These are phyloP conservation scores for Gymnocephalus cernua DNA, from an alignment of 2,113 vertebrate genomes.

Conservation along the genomic window DNA sequence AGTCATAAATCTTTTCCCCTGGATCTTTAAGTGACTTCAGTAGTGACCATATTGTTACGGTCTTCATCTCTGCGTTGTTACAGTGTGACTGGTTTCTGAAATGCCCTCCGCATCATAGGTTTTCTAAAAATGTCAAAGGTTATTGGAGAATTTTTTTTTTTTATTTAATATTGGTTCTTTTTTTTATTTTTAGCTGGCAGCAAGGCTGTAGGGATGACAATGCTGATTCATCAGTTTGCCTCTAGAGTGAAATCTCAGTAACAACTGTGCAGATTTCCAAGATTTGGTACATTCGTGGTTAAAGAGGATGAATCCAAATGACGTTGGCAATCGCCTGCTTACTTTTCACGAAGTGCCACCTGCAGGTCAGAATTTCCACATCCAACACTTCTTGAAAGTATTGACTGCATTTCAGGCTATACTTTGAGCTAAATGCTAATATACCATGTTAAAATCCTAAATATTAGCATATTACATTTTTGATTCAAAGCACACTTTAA, in stretches of 20 bases:
- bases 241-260: background rate
- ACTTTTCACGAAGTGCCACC: background rate
- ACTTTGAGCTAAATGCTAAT: too few relatives aligned
- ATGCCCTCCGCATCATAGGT: background rate
- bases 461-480: too few relatives aligned
- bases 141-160: background rate
- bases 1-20: slow-evolving; percentile 50
- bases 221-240: too few relatives aligned
- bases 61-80: slow-evolving; percentile 38
- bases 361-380: background rate
- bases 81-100: slow-evolving; percentile 34
- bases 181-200: too few relatives aligned
- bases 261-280: background rate
- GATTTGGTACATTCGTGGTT: background rate
- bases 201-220: too few relatives aligned
- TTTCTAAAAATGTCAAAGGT: background rate
- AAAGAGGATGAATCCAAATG: background rate
- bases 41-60: slow-evolving; percentile 40
- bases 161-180: background rate
- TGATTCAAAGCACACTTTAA: too few relatives aligned
- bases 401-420: background rate
- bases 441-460: too few relatives aligned
- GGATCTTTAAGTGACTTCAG: background rate
- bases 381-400: too few relatives aligned
- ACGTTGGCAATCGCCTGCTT: background rate